A percentile compares a stretch with the other conserved stretches of the same genome.
These are phyloP conservation scores for Caenorhabditis zanzibari DNA, from an alignment of 2,888 invertebrate species.

Conservation along the genomic window DNA sequence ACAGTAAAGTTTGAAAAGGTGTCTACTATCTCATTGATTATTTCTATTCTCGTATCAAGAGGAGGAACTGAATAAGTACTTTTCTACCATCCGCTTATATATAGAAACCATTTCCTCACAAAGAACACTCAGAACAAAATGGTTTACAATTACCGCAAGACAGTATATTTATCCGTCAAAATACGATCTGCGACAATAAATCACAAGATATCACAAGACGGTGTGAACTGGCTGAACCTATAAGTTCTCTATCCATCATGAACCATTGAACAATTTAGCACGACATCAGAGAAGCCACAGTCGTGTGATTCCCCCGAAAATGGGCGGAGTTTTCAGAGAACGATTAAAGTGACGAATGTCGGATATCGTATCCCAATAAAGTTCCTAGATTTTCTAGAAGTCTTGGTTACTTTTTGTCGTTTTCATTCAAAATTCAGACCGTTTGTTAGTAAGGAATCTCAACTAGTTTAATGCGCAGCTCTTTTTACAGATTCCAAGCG, in stretches of 20 bases:
- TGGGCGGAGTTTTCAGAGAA: constrained; percentile 26
- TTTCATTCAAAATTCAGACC: too few species aligned
- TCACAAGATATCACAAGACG: constrained; percentile 52
- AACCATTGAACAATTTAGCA: constrained; percentile 59
- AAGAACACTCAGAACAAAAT: constrained; percentile 32
- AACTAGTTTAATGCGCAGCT: too few species aligned
- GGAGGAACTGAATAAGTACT: not conserved
- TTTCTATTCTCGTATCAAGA: too few species aligned
- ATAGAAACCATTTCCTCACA: not conserved
- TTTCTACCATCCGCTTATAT: not conserved
- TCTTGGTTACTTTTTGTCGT: not conserved
- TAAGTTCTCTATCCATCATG: constrained; percentile 31
- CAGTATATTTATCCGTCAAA: constrained; percentile 32
- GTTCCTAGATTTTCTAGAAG: not conserved
- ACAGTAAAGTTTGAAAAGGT: too few species aligned
- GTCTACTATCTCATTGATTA: too few species aligned
- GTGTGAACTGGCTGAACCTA: constrained; percentile 44
- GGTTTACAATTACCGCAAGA: constrained; percentile 38
- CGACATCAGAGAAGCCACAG: constrained; percentile 52
- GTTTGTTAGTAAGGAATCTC: too few species aligned
- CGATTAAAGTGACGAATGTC: constrained; percentile 11
- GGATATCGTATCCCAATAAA: constrained; percentile 45
- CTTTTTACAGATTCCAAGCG: too few species aligned
- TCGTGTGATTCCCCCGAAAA: constrained; percentile 45
- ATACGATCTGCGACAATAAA: constrained; percentile 36